Conservation (phyloP, 2,797 vertebrate genomes). For the Aldrovandia affinis region DNA sequence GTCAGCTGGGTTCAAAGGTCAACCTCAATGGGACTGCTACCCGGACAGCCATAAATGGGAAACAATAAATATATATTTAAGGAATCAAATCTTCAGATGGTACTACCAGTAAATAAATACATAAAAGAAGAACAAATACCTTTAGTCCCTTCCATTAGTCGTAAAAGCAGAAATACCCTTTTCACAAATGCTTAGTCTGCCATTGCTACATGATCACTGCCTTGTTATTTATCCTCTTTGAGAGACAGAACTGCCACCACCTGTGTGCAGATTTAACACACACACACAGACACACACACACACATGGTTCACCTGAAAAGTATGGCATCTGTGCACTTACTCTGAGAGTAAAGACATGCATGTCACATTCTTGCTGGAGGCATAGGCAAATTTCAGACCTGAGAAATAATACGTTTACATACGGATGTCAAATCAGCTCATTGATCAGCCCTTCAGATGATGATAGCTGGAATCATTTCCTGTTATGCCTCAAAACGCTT, state of each 20-base stretch:
- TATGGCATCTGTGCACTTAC: too few species aligned
- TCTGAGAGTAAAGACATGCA: background rate
- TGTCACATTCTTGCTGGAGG: background rate
- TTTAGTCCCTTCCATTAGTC: background rate
- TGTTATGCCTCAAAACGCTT: background rate
- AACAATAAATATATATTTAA: background rate
- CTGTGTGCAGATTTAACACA: background rate
- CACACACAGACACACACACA: too few species aligned
- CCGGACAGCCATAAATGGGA: background rate
- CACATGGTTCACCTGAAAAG: background rate
- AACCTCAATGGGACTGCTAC: background rate
- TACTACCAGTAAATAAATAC: background rate
- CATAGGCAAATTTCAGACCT: background rate
- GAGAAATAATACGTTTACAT: background rate
- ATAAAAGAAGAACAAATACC: background rate
- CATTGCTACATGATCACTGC: background rate
- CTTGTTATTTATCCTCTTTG: background rate
- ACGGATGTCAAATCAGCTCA: constrained; percentile 1
- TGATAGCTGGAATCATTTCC: background rate
- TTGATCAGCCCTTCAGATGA: background rate
- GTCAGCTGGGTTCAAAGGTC: background rate
- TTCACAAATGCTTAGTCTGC: background rate
- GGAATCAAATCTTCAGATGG: background rate
- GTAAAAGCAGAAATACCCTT: background rate
- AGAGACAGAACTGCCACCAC: background rate